Conservation (phyloP, 37 sponge, comb jelly and placozoan species). For the Beroe ovata region DNA sequence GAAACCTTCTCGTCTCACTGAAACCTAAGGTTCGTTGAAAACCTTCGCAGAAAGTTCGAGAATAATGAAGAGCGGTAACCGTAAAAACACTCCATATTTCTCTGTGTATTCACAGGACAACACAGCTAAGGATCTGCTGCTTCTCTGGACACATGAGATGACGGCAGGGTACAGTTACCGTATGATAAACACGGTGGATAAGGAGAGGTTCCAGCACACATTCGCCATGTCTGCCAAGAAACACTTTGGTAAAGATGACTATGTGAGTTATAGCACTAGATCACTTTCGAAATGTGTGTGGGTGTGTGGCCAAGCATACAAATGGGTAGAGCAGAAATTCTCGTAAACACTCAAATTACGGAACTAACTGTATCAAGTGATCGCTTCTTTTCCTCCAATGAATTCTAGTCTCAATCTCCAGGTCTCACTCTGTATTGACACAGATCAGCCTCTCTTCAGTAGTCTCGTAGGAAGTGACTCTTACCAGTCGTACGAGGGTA, state of each 20-base stretch:
- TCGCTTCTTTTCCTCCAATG: too few species aligned
- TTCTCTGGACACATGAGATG: conserved; percentile 75
- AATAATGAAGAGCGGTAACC: too few species aligned
- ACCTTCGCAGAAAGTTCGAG: too few species aligned
- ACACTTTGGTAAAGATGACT: conserved; percentile 72
- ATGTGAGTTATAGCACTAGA: too few species aligned
- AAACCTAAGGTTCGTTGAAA: conserved; percentile 32
- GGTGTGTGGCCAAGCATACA: too few species aligned
- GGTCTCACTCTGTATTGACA: not conserved
- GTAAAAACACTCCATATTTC: too few species aligned
- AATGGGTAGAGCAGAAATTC: too few species aligned
- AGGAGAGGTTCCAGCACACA: conserved; percentile 79
- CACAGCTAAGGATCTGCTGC: conserved; percentile 71
- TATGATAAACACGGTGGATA: conserved; percentile 76
- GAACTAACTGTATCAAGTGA: too few species aligned
- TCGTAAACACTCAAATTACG: too few species aligned
- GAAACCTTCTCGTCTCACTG: conserved; percentile 56
- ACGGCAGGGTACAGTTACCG: conserved; percentile 75
- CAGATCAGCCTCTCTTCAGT: conserved; percentile 32
- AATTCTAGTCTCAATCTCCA: conserved; percentile 14
- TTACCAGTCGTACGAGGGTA: conserved; percentile 26
- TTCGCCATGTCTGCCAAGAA: conserved; percentile 76
- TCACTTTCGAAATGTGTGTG: too few species aligned
- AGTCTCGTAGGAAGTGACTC: conserved; percentile 31
- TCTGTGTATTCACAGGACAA: not conserved